phyloP scores from a whole-genome alignment of 2,113 vertebrate species.

The Limnothrissa miodon region DNA sequence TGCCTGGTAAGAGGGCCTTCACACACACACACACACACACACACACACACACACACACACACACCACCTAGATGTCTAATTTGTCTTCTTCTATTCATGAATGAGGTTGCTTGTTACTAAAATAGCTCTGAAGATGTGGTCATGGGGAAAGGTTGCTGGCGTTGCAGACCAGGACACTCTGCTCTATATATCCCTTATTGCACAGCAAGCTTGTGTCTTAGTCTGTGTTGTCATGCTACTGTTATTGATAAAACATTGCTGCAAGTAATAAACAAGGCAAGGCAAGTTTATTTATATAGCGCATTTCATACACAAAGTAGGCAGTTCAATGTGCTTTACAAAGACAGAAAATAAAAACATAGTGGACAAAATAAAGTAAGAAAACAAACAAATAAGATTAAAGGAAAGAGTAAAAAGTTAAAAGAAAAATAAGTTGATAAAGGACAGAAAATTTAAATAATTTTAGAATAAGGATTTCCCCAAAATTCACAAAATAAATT shows the following conservation, averaged over 20 bases:
- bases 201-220: neutral
- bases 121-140: neutral
- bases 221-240: neutral
- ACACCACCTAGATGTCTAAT: neutral
- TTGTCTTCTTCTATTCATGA: neutral
- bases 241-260: neutral
- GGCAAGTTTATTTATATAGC: too few species aligned
- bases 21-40: neutral
- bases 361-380: too few species aligned
- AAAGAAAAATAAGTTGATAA: too few species aligned
- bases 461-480: too few species aligned
- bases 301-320: too few species aligned
- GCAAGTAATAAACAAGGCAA: too few species aligned
- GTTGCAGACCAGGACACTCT: neutral
- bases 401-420: too few species aligned
- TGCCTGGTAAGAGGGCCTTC: slow-evolving; percentile 76
- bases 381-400: too few species aligned
- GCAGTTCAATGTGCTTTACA: too few species aligned
- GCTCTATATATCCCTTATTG: neutral
- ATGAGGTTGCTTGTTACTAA: slow-evolving; percentile 11
- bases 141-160: neutral
- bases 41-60: neutral
- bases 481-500: too few species aligned
- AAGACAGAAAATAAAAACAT: too few species aligned
- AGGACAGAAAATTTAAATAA: too few species aligned